A percentile compares a stretch with the other conserved stretches of the same genome.
Evolutionary conservation across 1,140 invertebrate species (phyloP).

Genomic region (Caenorhabditis inopinata): DNA sequence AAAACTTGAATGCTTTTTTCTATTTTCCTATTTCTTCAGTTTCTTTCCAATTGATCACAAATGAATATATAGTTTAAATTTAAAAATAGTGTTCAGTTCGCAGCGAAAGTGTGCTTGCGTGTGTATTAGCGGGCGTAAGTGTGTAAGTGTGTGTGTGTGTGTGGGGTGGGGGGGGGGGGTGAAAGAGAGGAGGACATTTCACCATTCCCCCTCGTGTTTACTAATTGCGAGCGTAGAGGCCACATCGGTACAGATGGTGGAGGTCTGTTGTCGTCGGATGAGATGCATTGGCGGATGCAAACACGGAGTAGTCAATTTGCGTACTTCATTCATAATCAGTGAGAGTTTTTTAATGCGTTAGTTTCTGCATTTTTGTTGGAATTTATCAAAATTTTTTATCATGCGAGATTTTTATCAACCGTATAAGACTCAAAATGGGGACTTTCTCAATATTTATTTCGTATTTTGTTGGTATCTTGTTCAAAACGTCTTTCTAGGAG

Average conservation of each 20-base stretch:
- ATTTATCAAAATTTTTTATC: no score
- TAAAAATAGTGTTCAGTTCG: neutral
- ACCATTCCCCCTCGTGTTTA: constrained; percentile 12
- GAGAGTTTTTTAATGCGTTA: neutral
- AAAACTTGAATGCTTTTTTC: neutral
- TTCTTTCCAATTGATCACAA: neutral
- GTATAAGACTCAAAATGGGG: no score
- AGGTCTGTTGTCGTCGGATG: neutral
- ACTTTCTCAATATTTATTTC: no score
- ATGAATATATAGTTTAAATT: neutral
- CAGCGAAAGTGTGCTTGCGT: neutral
- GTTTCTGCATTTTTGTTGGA: neutral
- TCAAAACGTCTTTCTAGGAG: no score
- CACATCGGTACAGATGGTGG: neutral
- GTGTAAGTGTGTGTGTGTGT: neutral
- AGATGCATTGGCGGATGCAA: neutral
- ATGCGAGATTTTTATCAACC: no score
- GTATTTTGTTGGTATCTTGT: no score
- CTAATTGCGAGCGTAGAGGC: constrained; percentile 16
- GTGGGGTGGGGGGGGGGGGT: neutral
- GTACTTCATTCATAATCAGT: neutral
- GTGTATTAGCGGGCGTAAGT: neutral
- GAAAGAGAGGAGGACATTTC: neutral
- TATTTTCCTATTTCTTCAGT: neutral
- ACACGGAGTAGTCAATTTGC: neutral